Evolutionary conservation across 2,797 vertebrate genomes (phyloP).

Genomic region (Micrastur ruficollis): DNA sequence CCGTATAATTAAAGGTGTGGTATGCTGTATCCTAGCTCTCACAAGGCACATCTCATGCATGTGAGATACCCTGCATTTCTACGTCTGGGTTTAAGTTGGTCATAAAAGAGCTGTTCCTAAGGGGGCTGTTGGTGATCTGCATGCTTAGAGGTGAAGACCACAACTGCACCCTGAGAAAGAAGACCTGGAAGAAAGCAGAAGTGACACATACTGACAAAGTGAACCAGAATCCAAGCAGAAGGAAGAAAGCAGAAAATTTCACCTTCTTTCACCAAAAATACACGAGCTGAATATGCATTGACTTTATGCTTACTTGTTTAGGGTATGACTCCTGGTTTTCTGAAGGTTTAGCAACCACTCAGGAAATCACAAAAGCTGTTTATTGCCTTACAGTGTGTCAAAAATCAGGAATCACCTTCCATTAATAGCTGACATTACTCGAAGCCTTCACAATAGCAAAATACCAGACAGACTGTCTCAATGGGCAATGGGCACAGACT

Average conservation of each 20-base stretch:
- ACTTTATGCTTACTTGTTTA: not conserved
- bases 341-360: not conserved
- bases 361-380: not conserved
- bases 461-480: not conserved
- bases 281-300: not conserved
- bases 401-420: not conserved
- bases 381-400: not conserved
- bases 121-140: not conserved
- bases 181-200: not conserved
- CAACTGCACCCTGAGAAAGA: not conserved
- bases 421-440: not conserved
- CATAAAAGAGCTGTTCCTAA: not conserved
- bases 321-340: not conserved
- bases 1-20: not conserved
- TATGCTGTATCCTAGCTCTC: not conserved
- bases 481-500: not conserved
- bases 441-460: not conserved
- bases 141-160: not conserved
- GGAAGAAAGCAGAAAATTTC: not conserved
- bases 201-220: not conserved
- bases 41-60: not conserved
- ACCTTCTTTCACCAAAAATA: not conserved
- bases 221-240: not conserved
- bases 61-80: not conserved
- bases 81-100: not conserved